Base-by-base conservation (phyloP, 2,113 vertebrate genomes). In the Rhadina sibilatrix region DNA sequence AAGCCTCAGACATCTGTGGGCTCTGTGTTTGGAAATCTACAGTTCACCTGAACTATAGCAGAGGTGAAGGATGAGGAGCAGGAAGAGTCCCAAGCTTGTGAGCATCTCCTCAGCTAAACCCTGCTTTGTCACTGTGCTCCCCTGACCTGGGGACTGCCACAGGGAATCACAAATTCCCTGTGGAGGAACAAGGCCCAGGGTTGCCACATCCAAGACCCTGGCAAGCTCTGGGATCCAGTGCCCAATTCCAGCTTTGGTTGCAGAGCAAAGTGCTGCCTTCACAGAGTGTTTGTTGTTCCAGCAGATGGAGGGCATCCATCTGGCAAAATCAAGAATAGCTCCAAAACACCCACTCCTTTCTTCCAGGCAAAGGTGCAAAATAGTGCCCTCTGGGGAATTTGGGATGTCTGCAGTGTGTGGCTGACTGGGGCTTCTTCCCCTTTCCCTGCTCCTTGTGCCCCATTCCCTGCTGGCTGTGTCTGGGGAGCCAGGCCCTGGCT, bases 381-480 rank as follows among this genome's bases (percentile, higher is more conserved):
- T 10, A 23, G 25, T 17, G 10, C 11, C 65, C 21, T 37, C 23
- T 33, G 56, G 46, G 40, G 59, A 92, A 66, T 46, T 18, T 60
- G 95, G 82, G 84, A 19, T 20, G 40, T 53, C 30, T 75, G 52
- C 69, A 60, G 75, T 1, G 7, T 78, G 74, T 60, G 82, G 59
- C 37, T 81, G 46, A 24, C 22, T 46, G 11, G n/a, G 27, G 18
- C 28, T 91, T 77, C 25, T 80, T 84, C 18, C 65, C 12, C 23
- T 77, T 69, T 42, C 68, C 27, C 15, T 59, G 27, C 59, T 57
- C 33, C 49, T 78, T 54, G 65, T 84, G 50, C 46, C 46, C 35
- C 11, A 3, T 31, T 86, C 27, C 38, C 28, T 0, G 0, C 33
- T 76, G 54, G 13, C 79, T 1, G 1, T 12, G 37, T 53, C 11